Evolutionary conservation across 2,888 invertebrate genomes (phyloP).

Genomic region (Mesoligia furuncula): DNA sequence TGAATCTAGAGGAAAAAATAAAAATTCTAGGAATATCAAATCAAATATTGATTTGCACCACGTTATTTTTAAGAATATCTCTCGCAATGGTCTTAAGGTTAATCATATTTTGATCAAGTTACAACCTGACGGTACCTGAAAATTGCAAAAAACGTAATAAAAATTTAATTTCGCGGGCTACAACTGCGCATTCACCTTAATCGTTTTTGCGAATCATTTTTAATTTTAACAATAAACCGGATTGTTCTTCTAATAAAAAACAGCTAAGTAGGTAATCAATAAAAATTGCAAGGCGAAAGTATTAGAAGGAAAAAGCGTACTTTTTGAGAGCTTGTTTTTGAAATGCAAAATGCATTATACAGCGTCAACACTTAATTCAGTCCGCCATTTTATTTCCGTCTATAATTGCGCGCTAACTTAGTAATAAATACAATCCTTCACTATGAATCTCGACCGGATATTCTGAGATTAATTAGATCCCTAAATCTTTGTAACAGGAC

Average conservation of each 20-base stretch:
- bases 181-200: too few species aligned
- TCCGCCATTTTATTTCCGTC: slow-evolving; percentile 32
- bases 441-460: slow-evolving; percentile 67
- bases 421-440: slow-evolving; percentile 67
- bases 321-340: neutral
- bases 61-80: slow-evolving; percentile 1
- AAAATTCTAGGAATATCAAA: slow-evolving; percentile 8
- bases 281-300: neutral
- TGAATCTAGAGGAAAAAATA: slow-evolving; percentile 1
- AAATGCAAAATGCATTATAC: slow-evolving; percentile 1
- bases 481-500: slow-evolving; percentile 75
- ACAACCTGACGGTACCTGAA: too few species aligned
- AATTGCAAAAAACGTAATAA: too few species aligned
- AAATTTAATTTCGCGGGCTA: too few species aligned
- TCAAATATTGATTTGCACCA: neutral
- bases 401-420: slow-evolving; percentile 49
- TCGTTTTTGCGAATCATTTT: neutral
- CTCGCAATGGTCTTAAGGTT: neutral
- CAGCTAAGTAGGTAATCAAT: neutral
- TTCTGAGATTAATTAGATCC: slow-evolving; percentile 75
- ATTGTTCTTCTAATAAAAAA: neutral
- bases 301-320: neutral
- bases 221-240: neutral
- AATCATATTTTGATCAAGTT: too few species aligned
- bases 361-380: slow-evolving; percentile 11